Evolutionary conservation across 1,140 invertebrate genomes (phyloP).

Genomic region (Protaetia brevitarsis): DNA sequence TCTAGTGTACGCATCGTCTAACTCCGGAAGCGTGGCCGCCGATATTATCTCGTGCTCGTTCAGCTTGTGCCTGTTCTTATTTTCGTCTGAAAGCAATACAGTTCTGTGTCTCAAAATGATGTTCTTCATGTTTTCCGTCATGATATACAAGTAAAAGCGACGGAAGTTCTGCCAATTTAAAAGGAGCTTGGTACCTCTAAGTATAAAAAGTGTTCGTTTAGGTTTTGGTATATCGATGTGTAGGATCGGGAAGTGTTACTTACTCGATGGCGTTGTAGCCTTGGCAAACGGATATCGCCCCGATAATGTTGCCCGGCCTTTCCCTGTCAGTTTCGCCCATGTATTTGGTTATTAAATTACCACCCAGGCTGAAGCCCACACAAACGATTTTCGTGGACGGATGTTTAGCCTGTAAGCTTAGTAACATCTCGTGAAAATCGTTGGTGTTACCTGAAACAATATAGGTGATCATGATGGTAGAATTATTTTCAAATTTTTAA

Average conservation of each 20-base stretch:
- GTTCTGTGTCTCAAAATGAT: constrained; percentile 78
- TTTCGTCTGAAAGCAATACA: constrained; percentile 70
- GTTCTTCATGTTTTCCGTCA: constrained; percentile 87
- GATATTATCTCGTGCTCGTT: constrained; percentile 78
- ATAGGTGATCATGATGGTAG: not conserved
- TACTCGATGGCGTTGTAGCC: constrained; percentile 87
- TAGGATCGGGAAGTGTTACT: constrained; percentile 49
- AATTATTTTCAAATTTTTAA: not conserved
- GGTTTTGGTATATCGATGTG: not conserved
- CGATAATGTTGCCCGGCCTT: constrained; percentile 69
- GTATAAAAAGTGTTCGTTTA: too few relatives aligned
- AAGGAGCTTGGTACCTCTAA: constrained; percentile 72
- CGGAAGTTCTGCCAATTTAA: constrained; percentile 85
- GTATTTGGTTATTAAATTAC: constrained; percentile 86
- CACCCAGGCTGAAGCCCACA: constrained; percentile 88
- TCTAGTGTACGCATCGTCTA: constrained; percentile 86
- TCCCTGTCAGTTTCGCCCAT: constrained; percentile 69
- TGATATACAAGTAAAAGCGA: constrained; percentile 84
- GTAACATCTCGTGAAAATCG: constrained; percentile 79
- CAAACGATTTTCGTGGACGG: constrained; percentile 73
- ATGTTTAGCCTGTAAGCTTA: constrained; percentile 68
- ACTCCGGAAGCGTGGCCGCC: constrained; percentile 78
- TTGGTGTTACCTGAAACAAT: constrained; percentile 71
- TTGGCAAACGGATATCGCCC: constrained; percentile 87
- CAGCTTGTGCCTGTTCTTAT: constrained; percentile 64